A percentile compares a stretch with the other conserved stretches of the same genome.
These are phyloP conservation scores for Leucania comma DNA, from an alignment of 2,888 invertebrate genomes.

Conservation along the genomic window DNA sequence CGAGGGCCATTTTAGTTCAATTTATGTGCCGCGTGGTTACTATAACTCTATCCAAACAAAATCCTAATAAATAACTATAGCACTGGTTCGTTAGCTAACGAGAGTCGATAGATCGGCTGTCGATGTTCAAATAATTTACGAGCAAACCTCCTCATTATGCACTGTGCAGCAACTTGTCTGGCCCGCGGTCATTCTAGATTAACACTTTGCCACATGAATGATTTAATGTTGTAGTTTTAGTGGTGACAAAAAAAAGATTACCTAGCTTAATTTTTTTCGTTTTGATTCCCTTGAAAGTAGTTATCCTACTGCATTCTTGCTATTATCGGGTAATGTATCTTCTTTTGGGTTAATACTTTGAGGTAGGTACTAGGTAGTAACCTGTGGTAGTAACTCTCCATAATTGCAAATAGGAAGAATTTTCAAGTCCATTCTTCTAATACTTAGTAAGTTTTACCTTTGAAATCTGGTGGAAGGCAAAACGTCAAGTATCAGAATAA, in stretches of 20 bases:
- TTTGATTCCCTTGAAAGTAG: background rate
- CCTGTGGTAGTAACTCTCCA: too few species aligned
- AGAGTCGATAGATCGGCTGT: slow-evolving; percentile 68
- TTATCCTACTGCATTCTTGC: background rate
- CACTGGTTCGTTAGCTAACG: slow-evolving; percentile 66
- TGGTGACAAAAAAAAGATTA: background rate
- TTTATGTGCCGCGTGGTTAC: too few species aligned
- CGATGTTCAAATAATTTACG: slow-evolving; percentile 69
- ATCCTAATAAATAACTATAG: slow-evolving; percentile 58
- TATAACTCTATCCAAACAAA: slow-evolving; percentile 40
- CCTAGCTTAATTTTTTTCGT: background rate
- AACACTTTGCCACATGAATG: slow-evolving; percentile 31
- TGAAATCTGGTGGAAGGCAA: too few species aligned
- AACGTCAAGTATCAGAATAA: too few species aligned
- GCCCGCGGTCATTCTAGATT: slow-evolving; percentile 54
- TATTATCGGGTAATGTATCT: too few species aligned
- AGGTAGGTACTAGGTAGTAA: too few species aligned
- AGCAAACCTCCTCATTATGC: slow-evolving; percentile 67
- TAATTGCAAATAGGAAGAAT: too few species aligned
- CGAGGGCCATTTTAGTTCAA: too few species aligned
- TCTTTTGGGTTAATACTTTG: too few species aligned
- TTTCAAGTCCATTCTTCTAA: too few species aligned
- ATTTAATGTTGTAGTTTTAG: slow-evolving; percentile 28
- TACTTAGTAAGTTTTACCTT: too few species aligned
- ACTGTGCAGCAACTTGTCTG: slow-evolving; percentile 70